Conservation (phyloP, 2,113 vertebrate genomes). For the Empidonax traillii region DNA sequence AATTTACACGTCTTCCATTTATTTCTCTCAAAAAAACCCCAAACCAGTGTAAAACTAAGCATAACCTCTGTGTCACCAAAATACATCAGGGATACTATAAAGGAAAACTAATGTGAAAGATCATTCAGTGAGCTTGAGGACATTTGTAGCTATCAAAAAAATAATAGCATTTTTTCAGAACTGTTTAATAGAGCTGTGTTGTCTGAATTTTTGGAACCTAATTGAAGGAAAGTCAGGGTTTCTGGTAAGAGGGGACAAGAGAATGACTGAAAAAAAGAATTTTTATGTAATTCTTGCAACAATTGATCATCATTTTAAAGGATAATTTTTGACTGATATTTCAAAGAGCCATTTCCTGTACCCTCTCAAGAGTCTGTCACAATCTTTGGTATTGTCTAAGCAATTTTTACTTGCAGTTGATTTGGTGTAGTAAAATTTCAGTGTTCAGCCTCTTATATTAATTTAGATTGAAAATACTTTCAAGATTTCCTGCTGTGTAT, state of each 20-base stretch:
- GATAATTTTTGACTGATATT: neutral
- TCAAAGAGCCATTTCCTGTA: neutral
- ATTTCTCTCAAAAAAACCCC: neutral
- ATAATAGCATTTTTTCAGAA: neutral
- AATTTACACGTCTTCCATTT: neutral
- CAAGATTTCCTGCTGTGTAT: neutral
- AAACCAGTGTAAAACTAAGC: neutral
- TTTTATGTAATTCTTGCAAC: neutral
- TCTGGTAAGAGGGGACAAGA: neutral
- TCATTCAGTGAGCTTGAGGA: neutral
- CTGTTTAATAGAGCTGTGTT: neutral
- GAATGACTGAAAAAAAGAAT: neutral
- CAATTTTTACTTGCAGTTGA: neutral
- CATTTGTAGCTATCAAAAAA: neutral
- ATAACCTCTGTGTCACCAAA: neutral
- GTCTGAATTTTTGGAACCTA: neutral
- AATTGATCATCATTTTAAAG: neutral
- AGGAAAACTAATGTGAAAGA: neutral
- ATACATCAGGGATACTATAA: neutral
- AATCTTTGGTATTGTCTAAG: neutral
- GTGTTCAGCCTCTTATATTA: neutral
- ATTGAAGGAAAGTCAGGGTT: neutral
- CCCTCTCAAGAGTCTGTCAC: neutral
- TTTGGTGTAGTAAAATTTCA: neutral
- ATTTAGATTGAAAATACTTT: neutral